These are phyloP conservation scores for Platichthys stellatus DNA, from an alignment of 2,113 vertebrate species.

Conservation along the genomic window DNA sequence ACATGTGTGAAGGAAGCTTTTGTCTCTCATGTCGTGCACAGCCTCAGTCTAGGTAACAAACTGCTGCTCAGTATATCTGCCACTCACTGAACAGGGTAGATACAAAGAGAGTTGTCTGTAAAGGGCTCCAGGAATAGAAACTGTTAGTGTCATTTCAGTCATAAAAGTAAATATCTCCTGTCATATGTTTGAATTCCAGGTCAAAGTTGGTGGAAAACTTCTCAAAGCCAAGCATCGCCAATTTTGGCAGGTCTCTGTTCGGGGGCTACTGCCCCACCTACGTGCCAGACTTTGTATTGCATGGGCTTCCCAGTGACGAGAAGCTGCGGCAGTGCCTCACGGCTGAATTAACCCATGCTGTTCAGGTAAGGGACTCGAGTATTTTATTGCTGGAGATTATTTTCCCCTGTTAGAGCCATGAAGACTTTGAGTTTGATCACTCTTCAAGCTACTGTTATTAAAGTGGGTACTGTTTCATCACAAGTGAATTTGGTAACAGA, in stretches of 20 bases:
- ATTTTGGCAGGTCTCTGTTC: constrained; percentile 96
- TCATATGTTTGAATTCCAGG: constrained; percentile 71
- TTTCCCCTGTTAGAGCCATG: not conserved
- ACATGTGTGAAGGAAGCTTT: not conserved
- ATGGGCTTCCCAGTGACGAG: constrained; percentile 93
- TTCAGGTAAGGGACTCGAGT: constrained; percentile 86
- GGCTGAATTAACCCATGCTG: constrained; percentile 93
- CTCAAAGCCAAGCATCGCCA: constrained; percentile 94
- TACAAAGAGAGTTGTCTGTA: not conserved
- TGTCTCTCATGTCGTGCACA: not conserved
- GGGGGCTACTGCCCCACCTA: constrained; percentile 97
- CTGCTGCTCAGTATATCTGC: not conserved
- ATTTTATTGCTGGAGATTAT: no score
- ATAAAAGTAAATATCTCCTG: not conserved
- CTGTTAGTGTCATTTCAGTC: not conserved
- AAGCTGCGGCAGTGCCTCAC: constrained; percentile 91
- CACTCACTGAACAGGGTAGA: not conserved
- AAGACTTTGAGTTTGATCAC: not conserved
- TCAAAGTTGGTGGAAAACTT: constrained; percentile 94
- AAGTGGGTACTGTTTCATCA: no score
- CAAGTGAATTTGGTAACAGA: no score
- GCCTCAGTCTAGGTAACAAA: not conserved
- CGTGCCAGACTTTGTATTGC: constrained; percentile 97
- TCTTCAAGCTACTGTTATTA: no score
- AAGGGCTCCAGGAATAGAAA: not conserved